Conservation (phyloP, 2,113 vertebrate species). For the Nettapus auritus region DNA sequence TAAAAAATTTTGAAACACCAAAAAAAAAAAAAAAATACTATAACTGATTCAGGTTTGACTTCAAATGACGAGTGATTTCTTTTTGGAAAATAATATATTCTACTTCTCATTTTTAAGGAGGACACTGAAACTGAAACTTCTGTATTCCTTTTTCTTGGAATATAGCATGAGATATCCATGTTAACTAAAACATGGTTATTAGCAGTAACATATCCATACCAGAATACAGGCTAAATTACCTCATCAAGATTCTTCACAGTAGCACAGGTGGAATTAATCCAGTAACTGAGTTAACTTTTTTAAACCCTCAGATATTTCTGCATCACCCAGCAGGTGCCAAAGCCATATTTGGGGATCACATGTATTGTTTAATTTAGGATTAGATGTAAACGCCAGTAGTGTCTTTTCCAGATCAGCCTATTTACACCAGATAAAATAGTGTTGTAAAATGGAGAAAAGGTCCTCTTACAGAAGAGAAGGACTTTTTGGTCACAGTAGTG, state of each 20-base stretch:
- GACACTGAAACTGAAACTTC: neutral
- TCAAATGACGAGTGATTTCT: neutral
- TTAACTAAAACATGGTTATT: neutral
- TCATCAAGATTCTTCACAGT: neutral
- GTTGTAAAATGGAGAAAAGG: neutral
- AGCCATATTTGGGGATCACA: neutral
- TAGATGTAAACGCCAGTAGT: neutral
- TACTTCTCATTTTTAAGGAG: neutral
- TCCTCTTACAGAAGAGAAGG: neutral
- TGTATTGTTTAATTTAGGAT: neutral
- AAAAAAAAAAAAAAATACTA: neutral
- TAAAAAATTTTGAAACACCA: neutral
- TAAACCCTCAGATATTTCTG: neutral
- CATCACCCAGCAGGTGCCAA: neutral
- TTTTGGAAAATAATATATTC: neutral
- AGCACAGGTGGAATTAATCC: neutral
- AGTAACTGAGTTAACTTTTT: neutral
- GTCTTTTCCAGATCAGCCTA: neutral
- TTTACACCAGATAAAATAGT: neutral
- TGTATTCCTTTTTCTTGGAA: neutral
- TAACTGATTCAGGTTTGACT: neutral
- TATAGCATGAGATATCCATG: fast-evolving
- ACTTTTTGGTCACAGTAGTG: neutral
- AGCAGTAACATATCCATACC: neutral
- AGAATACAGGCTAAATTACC: neutral